Conservation (phyloP, 2,888 invertebrate species). For the Xestoiulus laeticollis region DNA sequence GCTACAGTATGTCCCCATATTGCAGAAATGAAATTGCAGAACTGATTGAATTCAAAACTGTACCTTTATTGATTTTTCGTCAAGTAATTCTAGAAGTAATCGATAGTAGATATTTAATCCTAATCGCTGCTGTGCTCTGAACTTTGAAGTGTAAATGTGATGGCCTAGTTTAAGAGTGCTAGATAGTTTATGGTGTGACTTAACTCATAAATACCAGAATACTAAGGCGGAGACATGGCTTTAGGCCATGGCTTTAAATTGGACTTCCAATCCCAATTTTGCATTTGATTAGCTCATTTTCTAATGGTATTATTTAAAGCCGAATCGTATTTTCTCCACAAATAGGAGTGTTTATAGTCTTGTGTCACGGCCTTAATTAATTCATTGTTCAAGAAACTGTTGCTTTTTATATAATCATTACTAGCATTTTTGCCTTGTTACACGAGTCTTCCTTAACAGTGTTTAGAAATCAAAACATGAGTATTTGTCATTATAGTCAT, state of each 20-base stretch:
- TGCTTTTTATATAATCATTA: too few relatives aligned
- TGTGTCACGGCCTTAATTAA: too few relatives aligned
- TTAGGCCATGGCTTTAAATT: background rate
- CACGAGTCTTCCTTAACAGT: too few relatives aligned
- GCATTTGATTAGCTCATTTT: background rate
- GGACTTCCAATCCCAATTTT: background rate
- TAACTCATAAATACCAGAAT: background rate
- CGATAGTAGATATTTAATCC: background rate
- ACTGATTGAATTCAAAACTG: background rate
- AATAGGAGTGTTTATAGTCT: too few relatives aligned
- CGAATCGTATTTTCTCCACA: too few relatives aligned
- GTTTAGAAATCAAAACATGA: too few relatives aligned
- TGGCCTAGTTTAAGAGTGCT: background rate
- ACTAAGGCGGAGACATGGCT: background rate
- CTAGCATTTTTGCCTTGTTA: too few relatives aligned
- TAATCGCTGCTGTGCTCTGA: background rate
- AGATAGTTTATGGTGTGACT: background rate
- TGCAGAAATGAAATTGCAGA: background rate
- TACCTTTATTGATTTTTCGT: constrained; percentile 1
- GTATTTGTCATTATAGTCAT: too few relatives aligned
- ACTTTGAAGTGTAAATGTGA: constrained; percentile 32
- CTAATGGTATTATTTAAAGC: background rate
- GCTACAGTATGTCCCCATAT: too few relatives aligned
- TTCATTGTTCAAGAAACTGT: too few relatives aligned
- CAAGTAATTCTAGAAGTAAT: background rate